Evolutionary conservation across 2,888 invertebrate genomes (phyloP).

Genomic region (Anagyrus pseudococci): DNA sequence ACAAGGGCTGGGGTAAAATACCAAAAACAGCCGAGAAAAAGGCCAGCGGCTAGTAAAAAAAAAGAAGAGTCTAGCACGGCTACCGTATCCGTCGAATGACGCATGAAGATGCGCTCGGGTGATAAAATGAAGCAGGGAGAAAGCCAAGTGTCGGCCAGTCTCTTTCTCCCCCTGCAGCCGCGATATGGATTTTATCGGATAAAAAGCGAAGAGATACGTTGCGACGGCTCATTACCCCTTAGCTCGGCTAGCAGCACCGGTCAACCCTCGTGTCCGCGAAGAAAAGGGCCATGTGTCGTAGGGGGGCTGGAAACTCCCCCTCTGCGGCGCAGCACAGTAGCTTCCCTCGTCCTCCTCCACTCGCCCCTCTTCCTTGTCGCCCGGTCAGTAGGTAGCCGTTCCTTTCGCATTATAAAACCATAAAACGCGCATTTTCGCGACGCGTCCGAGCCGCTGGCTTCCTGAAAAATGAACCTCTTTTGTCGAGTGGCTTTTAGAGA

Average conservation of each 20-base stretch:
- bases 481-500: conserved; percentile 39
- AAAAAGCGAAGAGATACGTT: conserved; percentile 38
- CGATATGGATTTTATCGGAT: conserved; percentile 57
- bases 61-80: background rate
- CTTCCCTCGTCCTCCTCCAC: conserved; percentile 23
- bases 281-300: conserved; percentile 51
- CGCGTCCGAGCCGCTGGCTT: conserved; percentile 24
- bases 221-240: conserved; percentile 58
- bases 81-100: conserved; percentile 17
- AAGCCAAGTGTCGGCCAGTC: conserved; percentile 21
- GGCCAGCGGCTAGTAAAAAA: background rate
- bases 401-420: conserved; percentile 59
- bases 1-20: conserved; percentile 28
- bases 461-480: conserved; percentile 38
- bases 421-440: conserved; percentile 52
- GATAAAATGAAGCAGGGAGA: conserved; percentile 13
- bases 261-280: conserved; percentile 26
- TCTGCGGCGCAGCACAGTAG: too few relatives aligned
- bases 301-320: too few relatives aligned
- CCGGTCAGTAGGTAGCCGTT: conserved; percentile 40
- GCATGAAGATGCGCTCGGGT: conserved; percentile 32
- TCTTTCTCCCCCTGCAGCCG: conserved; percentile 39
- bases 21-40: conserved; percentile 18
- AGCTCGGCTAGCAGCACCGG: conserved; percentile 42
- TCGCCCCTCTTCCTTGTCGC: conserved; percentile 28